Conservation (phyloP, 2,113 vertebrate species). For the Nibea albiflora region DNA sequence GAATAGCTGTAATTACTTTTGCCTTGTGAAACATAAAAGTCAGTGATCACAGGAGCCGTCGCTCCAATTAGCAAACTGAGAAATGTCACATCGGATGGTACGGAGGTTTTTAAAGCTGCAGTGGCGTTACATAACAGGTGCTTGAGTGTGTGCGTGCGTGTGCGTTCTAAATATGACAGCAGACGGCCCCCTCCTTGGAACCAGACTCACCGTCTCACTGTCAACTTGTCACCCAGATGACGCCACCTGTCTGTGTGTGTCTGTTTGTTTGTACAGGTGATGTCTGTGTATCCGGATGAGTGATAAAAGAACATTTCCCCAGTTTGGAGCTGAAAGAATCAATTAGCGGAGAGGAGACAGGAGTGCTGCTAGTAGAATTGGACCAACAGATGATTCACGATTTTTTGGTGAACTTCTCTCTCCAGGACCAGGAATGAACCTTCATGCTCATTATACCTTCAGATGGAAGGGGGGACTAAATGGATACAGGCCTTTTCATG, state of each 20-base stretch:
- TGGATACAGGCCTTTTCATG: background rate
- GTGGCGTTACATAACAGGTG: slow-evolving; percentile 58
- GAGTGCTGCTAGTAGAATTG: background rate
- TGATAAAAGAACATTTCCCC: slow-evolving; percentile 24
- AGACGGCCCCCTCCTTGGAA: slow-evolving; percentile 32
- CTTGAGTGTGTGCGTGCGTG: slow-evolving; percentile 18
- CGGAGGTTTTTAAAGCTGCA: background rate
- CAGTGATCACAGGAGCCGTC: slow-evolving; percentile 36
- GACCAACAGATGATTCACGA: background rate
- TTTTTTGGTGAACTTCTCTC: background rate
- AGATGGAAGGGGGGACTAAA: too few relatives aligned
- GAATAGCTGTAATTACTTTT: slow-evolving; percentile 45
- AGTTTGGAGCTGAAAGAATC: slow-evolving; percentile 21
- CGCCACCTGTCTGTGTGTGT: slow-evolving; percentile 56
- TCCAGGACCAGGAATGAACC: background rate
- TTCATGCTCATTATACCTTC: background rate
- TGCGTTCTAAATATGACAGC: slow-evolving; percentile 57
- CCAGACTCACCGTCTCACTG: slow-evolving; percentile 63
- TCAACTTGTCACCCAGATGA: slow-evolving; percentile 59
- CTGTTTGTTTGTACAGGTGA: slow-evolving; percentile 61
- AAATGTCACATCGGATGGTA: slow-evolving; percentile 15
- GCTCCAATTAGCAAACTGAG: slow-evolving; percentile 38
- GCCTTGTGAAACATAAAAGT: slow-evolving; percentile 41
- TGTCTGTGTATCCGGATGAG: slow-evolving; percentile 18
- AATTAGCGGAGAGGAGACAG: background rate